Percentiles rank a stretch among this genome's conserved stretches.
phyloP scores from a whole-genome alignment of 2,113 vertebrate species.

The Tachuris rubrigastra region DNA sequence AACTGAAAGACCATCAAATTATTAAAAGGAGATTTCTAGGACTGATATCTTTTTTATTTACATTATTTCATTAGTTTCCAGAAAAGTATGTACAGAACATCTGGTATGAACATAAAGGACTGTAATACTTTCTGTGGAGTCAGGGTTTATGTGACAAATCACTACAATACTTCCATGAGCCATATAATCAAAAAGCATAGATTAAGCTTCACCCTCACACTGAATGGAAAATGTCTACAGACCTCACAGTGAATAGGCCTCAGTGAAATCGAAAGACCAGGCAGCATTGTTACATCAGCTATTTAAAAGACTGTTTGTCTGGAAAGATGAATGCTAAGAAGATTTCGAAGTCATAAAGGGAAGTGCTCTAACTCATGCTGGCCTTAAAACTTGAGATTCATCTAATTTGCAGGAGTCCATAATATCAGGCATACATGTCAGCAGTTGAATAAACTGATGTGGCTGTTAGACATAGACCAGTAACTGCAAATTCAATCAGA shows the following conservation, averaged over 20 bases:
- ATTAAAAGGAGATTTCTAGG: neutral
- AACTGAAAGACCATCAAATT: neutral
- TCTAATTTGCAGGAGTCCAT: neutral
- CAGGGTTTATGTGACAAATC: neutral
- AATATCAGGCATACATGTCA: neutral
- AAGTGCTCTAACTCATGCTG: neutral
- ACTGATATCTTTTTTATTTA: neutral
- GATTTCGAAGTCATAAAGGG: neutral
- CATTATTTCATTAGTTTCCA: neutral
- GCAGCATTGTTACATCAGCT: neutral
- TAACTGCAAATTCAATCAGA: neutral
- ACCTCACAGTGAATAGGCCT: neutral
- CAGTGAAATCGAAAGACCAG: neutral
- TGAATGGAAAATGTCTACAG: neutral
- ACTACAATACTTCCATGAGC: neutral
- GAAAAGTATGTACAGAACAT: neutral
- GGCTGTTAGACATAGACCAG: neutral
- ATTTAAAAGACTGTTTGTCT: neutral
- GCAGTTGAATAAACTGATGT: neutral
- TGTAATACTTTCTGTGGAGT: neutral
- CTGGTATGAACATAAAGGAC: neutral
- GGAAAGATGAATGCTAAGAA: neutral
- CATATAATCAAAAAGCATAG: neutral
- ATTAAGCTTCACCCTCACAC: neutral
- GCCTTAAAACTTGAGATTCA: neutral